Evolutionary conservation across 2,888 invertebrate genomes (phyloP), one percentile per base, ranked within the genome.

Genomic region (Amphipyra berbera): DNA sequence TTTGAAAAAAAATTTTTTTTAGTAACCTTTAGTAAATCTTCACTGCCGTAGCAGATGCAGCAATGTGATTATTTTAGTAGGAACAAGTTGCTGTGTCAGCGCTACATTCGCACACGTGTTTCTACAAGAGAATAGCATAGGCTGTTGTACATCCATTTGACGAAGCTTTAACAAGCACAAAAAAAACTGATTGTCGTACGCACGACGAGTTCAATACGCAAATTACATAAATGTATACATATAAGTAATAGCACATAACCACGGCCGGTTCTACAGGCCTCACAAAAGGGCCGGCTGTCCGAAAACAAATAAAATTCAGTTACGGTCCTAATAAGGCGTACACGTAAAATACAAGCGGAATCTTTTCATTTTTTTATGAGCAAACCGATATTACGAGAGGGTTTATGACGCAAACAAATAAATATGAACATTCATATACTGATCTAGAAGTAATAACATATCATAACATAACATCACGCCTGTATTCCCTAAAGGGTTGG

Each of bases 351-450:
- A 61, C 61, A 59, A 48, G 42, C 35, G 45, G 47, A 58, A 66
- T 58, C 67, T 67, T 67, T 76, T 62, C 54, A 60, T 33, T 44
- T 56, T 65, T 75, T 76, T 71, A 76, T 69, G 44, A 42, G 41
- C 42, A 53, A 56, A 49, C 63, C 52, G 49, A 54, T 59, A 54
- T 59, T 15, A 57, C 40, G 46, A 42, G 33, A 44, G 55, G 47
- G 53, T 72, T 75, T 70, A 75, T 61, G 54, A 45, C 14, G 38
- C 35, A 45, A 21, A 21, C 21, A 21, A 47, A 62, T 37, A 61
- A 66, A 66, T 73, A 53, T 13, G 9, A 44, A 14, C 59, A 60
- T 68, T 73, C 52, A 33, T 45, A 60, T 52, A 44, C 42, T 60
- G 56, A 70, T 49, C 41, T 37, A 13, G n/a, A 21, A 49, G 47